Conservation (phyloP, 1,140 invertebrate genomes). For the Anoplophora glabripennis region DNA sequence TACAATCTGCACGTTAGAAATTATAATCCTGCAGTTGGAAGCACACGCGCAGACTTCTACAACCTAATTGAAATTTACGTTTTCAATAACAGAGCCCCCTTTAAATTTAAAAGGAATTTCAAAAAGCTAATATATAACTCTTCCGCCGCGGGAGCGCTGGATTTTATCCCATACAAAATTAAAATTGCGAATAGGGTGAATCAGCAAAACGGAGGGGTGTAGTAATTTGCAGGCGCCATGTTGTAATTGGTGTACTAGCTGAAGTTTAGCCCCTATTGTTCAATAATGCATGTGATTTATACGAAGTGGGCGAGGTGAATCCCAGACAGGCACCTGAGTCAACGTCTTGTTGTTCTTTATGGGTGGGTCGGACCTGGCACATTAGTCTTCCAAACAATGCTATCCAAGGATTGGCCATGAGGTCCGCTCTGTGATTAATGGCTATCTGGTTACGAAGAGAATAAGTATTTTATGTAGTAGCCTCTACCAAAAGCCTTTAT, state of each 20-base stretch:
- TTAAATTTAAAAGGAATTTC: constrained; percentile 32
- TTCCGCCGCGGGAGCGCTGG: constrained; percentile 7
- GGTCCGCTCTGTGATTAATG: constrained; percentile 33
- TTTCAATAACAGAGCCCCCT: constrained; percentile 9
- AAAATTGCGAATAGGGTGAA: constrained; percentile 25
- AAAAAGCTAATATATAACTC: constrained; percentile 22
- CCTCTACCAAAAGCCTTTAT: too few relatives aligned
- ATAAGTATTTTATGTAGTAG: too few relatives aligned
- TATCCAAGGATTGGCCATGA: constrained; percentile 28
- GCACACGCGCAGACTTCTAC: too few relatives aligned
- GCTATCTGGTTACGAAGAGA: constrained; percentile 19
- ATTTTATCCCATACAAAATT: constrained; percentile 21
- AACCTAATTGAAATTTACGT: constrained; percentile 21
- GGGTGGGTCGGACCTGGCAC: constrained; percentile 29
- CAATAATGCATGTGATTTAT: constrained; percentile 44
- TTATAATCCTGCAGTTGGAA: too few relatives aligned
- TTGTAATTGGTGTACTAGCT: constrained; percentile 28
- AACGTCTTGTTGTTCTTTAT: constrained; percentile 29
- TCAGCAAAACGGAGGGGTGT: constrained; percentile 17
- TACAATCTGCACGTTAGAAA: too few relatives aligned
- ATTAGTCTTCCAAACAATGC: constrained; percentile 36
- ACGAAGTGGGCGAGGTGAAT: constrained; percentile 30
- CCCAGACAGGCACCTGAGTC: constrained; percentile 35
- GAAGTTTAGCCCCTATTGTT: constrained; percentile 38
- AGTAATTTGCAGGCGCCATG: constrained; percentile 29